These are phyloP conservation scores for Sebastes matsubarae DNA, from an alignment of 2,797 vertebrate genomes.

Conservation along the genomic window DNA sequence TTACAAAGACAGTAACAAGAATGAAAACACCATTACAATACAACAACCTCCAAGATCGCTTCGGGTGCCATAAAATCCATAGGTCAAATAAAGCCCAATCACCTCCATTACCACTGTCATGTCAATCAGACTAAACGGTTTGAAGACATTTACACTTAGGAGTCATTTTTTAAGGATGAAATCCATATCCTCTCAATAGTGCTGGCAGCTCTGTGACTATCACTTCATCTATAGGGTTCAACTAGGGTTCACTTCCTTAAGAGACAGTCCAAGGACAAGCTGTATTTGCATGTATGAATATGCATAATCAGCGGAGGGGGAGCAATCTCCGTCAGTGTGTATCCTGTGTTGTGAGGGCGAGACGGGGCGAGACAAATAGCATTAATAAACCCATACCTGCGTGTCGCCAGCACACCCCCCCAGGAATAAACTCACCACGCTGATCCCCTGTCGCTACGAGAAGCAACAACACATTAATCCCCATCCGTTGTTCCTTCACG, in stretches of 20 bases:
- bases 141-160: neutral
- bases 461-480: constrained; percentile 31
- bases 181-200: neutral
- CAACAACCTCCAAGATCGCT: neutral
- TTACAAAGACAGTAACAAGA: neutral
- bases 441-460: constrained; percentile 1
- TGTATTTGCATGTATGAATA: constrained; percentile 70
- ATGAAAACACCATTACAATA: neutral
- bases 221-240: neutral
- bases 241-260: neutral
- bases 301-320: constrained; percentile 42
- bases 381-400: constrained; percentile 40
- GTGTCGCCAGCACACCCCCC: neutral
- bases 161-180: neutral
- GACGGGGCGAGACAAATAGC: constrained; percentile 28
- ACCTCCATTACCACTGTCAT: neutral
- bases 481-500: neutral
- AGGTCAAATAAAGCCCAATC: neutral
- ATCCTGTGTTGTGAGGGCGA: neutral
- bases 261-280: constrained; percentile 5
- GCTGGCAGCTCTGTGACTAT: neutral
- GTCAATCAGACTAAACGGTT: neutral
- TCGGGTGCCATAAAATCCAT: neutral
- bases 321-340: neutral
- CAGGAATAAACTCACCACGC: neutral